A percentile compares a stretch with the other conserved stretches of the same genome.
These are phyloP conservation scores for Thyatira batis DNA, from an alignment of 2,888 invertebrate species.

Conservation along the genomic window DNA sequence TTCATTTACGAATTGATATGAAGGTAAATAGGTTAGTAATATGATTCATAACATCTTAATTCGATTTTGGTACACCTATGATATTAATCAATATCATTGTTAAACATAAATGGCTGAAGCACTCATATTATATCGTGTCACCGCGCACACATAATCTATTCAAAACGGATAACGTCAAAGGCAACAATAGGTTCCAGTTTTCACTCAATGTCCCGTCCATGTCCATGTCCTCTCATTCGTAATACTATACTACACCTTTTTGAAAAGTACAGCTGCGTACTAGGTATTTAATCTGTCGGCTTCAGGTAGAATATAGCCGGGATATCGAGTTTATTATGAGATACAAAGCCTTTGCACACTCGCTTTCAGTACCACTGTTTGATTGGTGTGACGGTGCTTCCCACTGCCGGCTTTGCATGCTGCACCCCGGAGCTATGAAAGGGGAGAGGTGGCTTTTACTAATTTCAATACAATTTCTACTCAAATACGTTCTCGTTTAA, in stretches of 20 bases:
- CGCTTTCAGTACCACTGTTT: conserved; percentile 55
- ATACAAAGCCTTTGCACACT: conserved; percentile 58
- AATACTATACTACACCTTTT: conserved; percentile 24
- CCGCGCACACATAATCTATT: conserved; percentile 17
- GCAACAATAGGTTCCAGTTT: conserved; percentile 13
- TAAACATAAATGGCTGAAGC: conserved; percentile 12
- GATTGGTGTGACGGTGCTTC: conserved; percentile 47
- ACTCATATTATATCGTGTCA: conserved; percentile 17
- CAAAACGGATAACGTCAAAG: conserved; percentile 18
- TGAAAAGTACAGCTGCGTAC: conserved; percentile 27
- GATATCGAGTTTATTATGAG: conserved; percentile 57
- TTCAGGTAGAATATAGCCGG: conserved; percentile 16
- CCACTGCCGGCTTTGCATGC: conserved; percentile 20
- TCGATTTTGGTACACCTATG: conserved; percentile 8
- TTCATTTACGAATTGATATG: too few relatives aligned
- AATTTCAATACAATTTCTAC: too few relatives aligned
- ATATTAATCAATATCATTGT: conserved; percentile 16
- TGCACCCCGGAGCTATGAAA: neutral
- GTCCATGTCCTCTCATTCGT: conserved; percentile 18
- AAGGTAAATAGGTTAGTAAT: conserved; percentile 1
- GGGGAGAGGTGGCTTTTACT: neutral
- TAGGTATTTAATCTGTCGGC: conserved; percentile 42
- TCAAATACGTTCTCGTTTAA: too few relatives aligned
- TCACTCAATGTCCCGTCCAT: neutral
- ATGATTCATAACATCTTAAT: conserved; percentile 6